Evolutionary conservation across 1,140 invertebrate genomes (phyloP), one percentile per base, ranked within the genome.

Genomic region (Reticulitermes speratus): DNA sequence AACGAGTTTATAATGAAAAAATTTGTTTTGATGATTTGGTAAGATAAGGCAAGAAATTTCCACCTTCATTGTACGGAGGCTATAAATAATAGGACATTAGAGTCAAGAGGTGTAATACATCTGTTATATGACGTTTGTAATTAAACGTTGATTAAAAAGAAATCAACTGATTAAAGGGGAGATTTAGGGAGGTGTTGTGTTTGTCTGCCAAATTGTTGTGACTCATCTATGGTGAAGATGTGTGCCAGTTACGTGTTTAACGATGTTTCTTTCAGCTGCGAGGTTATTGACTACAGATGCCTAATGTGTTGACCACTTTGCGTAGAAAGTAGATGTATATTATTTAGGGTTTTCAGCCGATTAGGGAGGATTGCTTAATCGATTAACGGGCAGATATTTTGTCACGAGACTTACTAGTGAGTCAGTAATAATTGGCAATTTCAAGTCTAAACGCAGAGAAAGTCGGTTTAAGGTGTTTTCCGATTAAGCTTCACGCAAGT

Each of bases 11-110:
- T 52, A 30, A 52, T 84, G 30, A 25, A 38, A 52, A 84, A 84
- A 84, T 45, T 25, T 84, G n/a, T 32, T 52, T 45, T n/a, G 83
- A 84, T 84, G n/a, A 59, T 84, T 84, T 45, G 83, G 21, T 30
- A n/a, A 45, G 83, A 84, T 84, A 84, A 75, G 65, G n/a, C 11
- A 75, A 75, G 65, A 75, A 75, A 30, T 75, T 75, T 75, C 65
- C 65, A 75, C 65, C 65, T 25, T 75, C 65, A 30, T 75, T 75
- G n/a, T 55, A 19, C 44, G 30, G 23, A 25, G 38, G 44, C 45
- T 52, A 84, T 84, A 84, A 84, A 84, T 84, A 84, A 84, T 84
- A 52, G 30, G 45, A 59, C 52, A 84, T 84, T 84, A 84, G 83
- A 48, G 59, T 52, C 45, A 21, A 30, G 83, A 55, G 83, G 83